phyloP scores from a whole-genome alignment of 2,888 invertebrate genomes.

The Leucozona laternaria region DNA sequence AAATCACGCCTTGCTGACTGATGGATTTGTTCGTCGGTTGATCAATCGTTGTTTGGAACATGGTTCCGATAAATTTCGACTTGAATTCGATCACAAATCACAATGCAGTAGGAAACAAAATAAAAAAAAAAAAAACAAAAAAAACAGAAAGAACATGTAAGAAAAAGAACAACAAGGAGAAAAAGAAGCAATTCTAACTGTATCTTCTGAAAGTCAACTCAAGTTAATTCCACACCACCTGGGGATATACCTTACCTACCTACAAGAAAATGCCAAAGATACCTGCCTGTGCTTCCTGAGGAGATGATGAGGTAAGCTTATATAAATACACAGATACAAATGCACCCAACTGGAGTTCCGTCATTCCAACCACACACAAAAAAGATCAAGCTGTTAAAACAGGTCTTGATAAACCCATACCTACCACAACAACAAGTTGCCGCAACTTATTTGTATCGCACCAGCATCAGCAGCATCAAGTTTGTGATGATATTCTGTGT shows the following conservation, averaged over 20 bases:
- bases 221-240: slow-evolving; percentile 71
- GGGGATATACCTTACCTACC: slow-evolving; percentile 29
- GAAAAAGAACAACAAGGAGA: slow-evolving; percentile 2
- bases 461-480: no score
- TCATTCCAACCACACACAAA: slow-evolving; percentile 35
- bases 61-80: slow-evolving; percentile 54
- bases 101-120: not conserved
- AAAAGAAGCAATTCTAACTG: slow-evolving; percentile 55
- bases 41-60: slow-evolving; percentile 40
- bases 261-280: not conserved
- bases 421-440: slow-evolving; percentile 65
- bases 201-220: slow-evolving; percentile 41
- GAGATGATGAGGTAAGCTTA: slow-evolving; percentile 57
- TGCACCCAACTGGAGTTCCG: slow-evolving; percentile 75
- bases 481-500: slow-evolving; percentile 1
- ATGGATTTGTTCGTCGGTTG: slow-evolving; percentile 1
- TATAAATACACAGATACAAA: slow-evolving; percentile 63
- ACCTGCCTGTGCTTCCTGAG: not conserved
- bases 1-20: slow-evolving; percentile 49
- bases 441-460: slow-evolving; percentile 6
- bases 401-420: slow-evolving; percentile 62
- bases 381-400: slow-evolving; percentile 52
- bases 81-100: slow-evolving; percentile 52
- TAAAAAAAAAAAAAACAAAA: not conserved
- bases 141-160: not conserved